Conservation (phyloP, 1,140 invertebrate genomes). For the Oedothorax gibbosus region DNA sequence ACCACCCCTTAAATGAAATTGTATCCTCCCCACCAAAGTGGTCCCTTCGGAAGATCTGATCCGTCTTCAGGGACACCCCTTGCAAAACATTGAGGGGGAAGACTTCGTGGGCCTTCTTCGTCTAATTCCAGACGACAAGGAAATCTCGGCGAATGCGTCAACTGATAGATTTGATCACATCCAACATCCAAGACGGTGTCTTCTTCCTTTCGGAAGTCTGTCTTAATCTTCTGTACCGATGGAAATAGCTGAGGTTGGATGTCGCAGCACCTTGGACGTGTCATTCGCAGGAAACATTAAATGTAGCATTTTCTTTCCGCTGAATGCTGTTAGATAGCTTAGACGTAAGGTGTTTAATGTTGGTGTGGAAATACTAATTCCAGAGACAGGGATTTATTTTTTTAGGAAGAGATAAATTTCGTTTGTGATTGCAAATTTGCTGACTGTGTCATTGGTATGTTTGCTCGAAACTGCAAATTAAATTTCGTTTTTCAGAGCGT, state of each 20-base stretch:
- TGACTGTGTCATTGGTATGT: too few relatives aligned
- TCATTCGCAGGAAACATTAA: neutral
- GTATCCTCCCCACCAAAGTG: constrained; percentile 27
- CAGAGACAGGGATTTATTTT: too few relatives aligned
- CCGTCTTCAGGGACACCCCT: constrained; percentile 19
- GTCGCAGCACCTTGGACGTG: constrained; percentile 5
- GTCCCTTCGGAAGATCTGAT: constrained; percentile 21
- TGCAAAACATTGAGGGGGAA: neutral
- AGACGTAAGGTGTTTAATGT: too few relatives aligned
- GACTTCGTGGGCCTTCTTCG: neutral
- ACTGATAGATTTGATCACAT: constrained; percentile 23
- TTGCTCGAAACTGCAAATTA: too few relatives aligned
- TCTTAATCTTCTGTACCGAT: constrained; percentile 1
- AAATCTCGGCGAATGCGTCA: constrained; percentile 19
- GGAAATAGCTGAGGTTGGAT: neutral
- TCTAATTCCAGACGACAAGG: constrained; percentile 37
- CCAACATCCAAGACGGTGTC: neutral
- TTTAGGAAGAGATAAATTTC: too few relatives aligned
- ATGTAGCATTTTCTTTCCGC: neutral
- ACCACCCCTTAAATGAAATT: constrained; percentile 10
- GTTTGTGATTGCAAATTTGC: too few relatives aligned
- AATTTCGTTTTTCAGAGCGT: neutral
- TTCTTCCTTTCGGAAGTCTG: constrained; percentile 6
- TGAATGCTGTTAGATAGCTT: neutral
- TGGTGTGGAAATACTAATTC: too few relatives aligned